These are phyloP conservation scores for Brachirus orientalis DNA, from an alignment of 2,113 vertebrate species.

Conservation along the genomic window DNA sequence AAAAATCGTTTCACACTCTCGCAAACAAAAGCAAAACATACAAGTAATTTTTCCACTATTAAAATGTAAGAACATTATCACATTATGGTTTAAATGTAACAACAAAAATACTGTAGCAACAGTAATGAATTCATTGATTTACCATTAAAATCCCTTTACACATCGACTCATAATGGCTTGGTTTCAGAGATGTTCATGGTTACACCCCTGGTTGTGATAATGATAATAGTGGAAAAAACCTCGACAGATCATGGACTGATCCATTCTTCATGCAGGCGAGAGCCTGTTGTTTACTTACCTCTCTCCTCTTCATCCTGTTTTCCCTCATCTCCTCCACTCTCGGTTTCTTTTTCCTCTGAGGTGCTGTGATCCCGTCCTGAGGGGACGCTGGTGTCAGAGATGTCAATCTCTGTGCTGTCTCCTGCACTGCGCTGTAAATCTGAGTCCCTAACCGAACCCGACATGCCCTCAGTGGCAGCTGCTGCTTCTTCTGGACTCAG, in stretches of 20 bases:
- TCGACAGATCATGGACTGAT: constrained; percentile 20
- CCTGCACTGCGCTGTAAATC: constrained; percentile 29
- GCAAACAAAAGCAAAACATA: neutral
- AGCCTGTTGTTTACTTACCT: constrained; percentile 82
- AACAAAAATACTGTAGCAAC: neutral
- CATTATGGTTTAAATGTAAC: neutral
- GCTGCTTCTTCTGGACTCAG: constrained; percentile 23
- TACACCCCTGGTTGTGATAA: neutral
- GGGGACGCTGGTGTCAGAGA: constrained; percentile 52
- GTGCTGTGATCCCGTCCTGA: constrained; percentile 29
- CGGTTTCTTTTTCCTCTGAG: constrained; percentile 20
- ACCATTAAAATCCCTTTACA: neutral
- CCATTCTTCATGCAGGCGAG: constrained; percentile 23
- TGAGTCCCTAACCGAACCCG: constrained; percentile 21
- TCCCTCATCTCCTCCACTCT: constrained; percentile 25
- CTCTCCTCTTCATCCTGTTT: constrained; percentile 63
- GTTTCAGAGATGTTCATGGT: neutral
- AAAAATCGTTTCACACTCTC: constrained; percentile 11
- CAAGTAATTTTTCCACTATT: constrained; percentile 64
- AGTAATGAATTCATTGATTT: neutral
- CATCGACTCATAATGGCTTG: neutral
- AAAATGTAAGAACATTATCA: neutral
- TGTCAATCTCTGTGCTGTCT: constrained; percentile 52
- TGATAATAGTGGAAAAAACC: constrained; percentile 66
- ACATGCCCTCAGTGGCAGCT: neutral